Evolutionary conservation across 1,140 invertebrate species (phyloP), one percentile per base, ranked within the genome.

Genomic region (Micrasema minimum): DNA sequence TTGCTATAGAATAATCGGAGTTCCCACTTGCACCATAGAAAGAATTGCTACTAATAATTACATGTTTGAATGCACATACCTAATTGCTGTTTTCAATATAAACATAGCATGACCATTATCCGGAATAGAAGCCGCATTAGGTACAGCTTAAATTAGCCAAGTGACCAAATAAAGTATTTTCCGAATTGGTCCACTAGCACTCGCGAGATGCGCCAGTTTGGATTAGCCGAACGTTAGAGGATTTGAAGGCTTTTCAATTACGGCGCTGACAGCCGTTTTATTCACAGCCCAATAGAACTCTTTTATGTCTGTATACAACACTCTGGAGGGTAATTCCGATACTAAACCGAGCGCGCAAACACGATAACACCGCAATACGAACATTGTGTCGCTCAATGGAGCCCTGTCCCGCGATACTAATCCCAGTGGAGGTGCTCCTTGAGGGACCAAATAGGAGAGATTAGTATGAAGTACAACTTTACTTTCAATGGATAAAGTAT

Each of bases 181-280:
- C n/a, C n/a, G n/a, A n/a, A n/a, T n/a, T n/a, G n/a, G n/a, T n/a
- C n/a, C n/a, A n/a, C n/a, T n/a, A n/a, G n/a, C n/a, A n/a, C n/a
- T n/a, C n/a, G n/a, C n/a, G n/a, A n/a, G n/a, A n/a, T n/a, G n/a
- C n/a, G n/a, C n/a, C n/a, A n/a, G n/a, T n/a, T n/a, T n/a, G n/a
- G n/a, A n/a, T n/a, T n/a, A n/a, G 11, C 20, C 20, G 7, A 22
- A 7, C 50, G 16, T 11, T 10, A 11, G 23, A 6, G 26, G 11
- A 11, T 48, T 48, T 48, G 50, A 31, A 16, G 26, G 50, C 50
- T 53, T 53, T 53, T 23, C 50, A 53, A 35, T 53, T 53, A 53
- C 50, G 50, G 20, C 12, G 26, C 50, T 53, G 50, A 53, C 50
- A 53, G 50, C 5, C n/a, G 23, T 31, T 53, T 53, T 53, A 48